Evolutionary conservation across 2,113 vertebrate genomes (phyloP).

Genomic region (Poeciliopsis turrubarensis): DNA sequence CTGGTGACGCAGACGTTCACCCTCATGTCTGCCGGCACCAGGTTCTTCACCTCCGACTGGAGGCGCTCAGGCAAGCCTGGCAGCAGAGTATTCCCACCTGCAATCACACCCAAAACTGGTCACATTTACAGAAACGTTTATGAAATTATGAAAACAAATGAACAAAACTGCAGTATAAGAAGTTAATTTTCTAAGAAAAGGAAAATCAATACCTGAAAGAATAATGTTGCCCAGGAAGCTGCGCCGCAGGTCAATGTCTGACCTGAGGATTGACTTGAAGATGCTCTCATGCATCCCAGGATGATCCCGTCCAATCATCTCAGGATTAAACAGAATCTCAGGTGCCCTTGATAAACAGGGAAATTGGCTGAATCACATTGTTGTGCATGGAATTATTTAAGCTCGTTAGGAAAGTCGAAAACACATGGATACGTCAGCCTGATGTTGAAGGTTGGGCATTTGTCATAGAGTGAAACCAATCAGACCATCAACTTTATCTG

Average conservation of each 20-base stretch:
- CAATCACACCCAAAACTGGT: neutral
- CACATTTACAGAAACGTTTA: too few species aligned
- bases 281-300: slow-evolving; percentile 80
- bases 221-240: slow-evolving; percentile 76
- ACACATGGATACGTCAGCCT: too few species aligned
- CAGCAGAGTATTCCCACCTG: slow-evolving; percentile 81
- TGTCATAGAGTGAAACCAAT: too few species aligned
- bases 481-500: too few species aligned
- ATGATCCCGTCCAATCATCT: slow-evolving; percentile 80
- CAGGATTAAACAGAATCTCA: slow-evolving; percentile 80
- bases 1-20: slow-evolving; percentile 62
- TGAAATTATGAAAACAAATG: neutral
- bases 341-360: slow-evolving; percentile 65
- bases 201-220: slow-evolving; percentile 71
- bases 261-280: slow-evolving; percentile 74
- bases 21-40: slow-evolving; percentile 50
- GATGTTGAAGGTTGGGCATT: too few species aligned
- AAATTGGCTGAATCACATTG: neutral
- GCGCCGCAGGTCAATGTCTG: slow-evolving; percentile 79
- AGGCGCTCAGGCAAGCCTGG: slow-evolving; percentile 73
- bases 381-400: neutral
- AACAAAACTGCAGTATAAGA: neutral
- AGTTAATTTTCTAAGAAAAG: neutral
- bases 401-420: too few species aligned
- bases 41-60: slow-evolving; percentile 61